Evolutionary conservation across 2,113 vertebrate species (phyloP).

Genomic region (Girardinichthys multiradiatus): DNA sequence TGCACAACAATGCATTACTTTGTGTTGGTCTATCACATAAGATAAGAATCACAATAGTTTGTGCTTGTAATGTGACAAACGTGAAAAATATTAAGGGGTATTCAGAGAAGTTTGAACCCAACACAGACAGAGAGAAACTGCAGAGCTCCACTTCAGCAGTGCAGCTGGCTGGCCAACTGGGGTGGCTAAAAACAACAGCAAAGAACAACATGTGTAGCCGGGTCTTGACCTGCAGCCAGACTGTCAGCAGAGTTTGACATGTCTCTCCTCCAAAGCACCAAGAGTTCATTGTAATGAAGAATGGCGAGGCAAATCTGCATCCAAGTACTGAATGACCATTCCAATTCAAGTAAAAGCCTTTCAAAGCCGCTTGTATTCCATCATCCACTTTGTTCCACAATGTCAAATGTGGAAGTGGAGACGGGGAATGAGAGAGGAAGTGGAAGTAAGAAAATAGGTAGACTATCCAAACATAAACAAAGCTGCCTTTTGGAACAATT

Average conservation of each 20-base stretch:
- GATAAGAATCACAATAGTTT: background rate
- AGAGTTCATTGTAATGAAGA: constrained; percentile 61
- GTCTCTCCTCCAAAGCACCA: constrained; percentile 56
- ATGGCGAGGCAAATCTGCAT: constrained; percentile 55
- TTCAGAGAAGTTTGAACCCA: background rate
- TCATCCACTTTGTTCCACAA: constrained; percentile 65
- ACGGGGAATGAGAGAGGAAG: constrained; percentile 1
- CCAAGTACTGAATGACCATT: constrained; percentile 56
- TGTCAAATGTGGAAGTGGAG: constrained; percentile 54
- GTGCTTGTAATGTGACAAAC: background rate
- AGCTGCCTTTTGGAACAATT: constrained; percentile 23
- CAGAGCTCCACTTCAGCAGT: constrained; percentile 8
- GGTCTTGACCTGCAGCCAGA: constrained; percentile 64
- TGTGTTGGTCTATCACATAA: background rate
- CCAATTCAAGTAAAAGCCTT: constrained; percentile 56
- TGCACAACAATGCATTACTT: background rate
- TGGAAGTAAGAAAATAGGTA: background rate
- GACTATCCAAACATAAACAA: constrained; percentile 21
- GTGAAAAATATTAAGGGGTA: background rate
- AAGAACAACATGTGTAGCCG: constrained; percentile 58
- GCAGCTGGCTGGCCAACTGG: constrained; percentile 45
- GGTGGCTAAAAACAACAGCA: constrained; percentile 46
- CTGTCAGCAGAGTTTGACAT: constrained; percentile 58
- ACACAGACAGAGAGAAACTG: background rate
- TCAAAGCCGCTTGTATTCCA: constrained; percentile 54